phyloP scores from a whole-genome alignment of 2,113 vertebrate species.

The Haliaeetus leucogaster region DNA sequence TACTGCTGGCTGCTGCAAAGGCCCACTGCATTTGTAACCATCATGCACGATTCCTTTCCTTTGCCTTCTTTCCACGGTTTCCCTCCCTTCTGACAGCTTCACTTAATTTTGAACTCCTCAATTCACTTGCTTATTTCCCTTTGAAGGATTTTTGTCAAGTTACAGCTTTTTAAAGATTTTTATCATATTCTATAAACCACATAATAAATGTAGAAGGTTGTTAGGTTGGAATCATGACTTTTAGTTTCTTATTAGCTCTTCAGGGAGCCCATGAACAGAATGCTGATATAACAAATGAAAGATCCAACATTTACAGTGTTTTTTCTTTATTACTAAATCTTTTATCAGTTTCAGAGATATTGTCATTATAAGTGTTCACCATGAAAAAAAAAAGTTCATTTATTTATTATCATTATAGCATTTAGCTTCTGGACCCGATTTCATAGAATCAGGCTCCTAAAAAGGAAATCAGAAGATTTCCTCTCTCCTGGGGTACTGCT shows the following conservation, averaged over 20 bases:
- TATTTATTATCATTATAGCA: not conserved
- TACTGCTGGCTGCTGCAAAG: not conserved
- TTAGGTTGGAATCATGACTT: not conserved
- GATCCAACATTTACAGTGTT: not conserved
- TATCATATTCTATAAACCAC: not conserved
- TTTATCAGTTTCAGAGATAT: not conserved
- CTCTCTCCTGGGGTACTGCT: not conserved
- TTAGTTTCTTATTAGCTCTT: not conserved
- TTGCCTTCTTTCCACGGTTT: not conserved
- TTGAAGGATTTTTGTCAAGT: not conserved
- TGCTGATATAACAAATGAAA: not conserved
- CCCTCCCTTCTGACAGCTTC: not conserved
- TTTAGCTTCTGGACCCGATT: not conserved
- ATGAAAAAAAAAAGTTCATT: not conserved
- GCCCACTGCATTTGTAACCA: not conserved
- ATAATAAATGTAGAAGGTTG: not conserved
- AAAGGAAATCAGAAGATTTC: not conserved
- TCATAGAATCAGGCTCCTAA: not conserved
- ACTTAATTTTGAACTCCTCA: not conserved
- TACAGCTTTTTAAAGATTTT: not conserved
- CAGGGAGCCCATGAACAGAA: not conserved
- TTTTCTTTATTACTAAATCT: not conserved
- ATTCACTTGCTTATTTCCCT: not conserved
- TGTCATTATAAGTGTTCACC: not conserved
- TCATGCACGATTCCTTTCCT: rapidly evolving